A percentile compares a stretch with the other conserved stretches of the same genome.
Conservation (phyloP, 2,113 vertebrate genomes). For the Ceyx cyanopectus region DNA sequence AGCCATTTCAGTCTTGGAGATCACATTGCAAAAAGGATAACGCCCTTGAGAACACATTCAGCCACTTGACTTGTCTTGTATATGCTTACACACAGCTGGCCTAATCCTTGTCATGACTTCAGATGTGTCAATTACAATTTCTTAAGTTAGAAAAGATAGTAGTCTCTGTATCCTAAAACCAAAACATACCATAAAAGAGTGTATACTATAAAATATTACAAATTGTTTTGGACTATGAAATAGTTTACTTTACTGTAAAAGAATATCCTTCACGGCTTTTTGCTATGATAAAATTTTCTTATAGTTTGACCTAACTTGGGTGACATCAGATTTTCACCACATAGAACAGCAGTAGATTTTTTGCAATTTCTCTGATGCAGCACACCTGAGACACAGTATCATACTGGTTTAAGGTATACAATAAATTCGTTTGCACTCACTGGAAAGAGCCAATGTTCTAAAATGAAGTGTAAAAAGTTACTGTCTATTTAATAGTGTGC, state of each 20-base stretch:
- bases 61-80: conserved; percentile 67
- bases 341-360: background rate
- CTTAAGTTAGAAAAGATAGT: conserved; percentile 5
- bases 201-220: background rate
- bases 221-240: background rate
- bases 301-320: background rate
- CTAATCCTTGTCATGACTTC: conserved; percentile 59
- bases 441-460: background rate
- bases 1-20: conserved; percentile 65
- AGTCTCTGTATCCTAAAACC: background rate
- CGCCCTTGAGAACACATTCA: conserved; percentile 70
- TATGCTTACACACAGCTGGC: conserved; percentile 68
- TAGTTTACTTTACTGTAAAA: background rate
- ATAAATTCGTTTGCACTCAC: background rate
- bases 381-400: background rate
- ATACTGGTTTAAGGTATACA: background rate
- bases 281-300: background rate
- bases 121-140: conserved; percentile 39
- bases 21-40: conserved; percentile 72
- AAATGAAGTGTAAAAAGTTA: background rate
- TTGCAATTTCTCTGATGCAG: background rate
- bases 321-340: background rate
- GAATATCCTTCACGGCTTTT: background rate
- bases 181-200: background rate
- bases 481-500: background rate